phyloP scores from a whole-genome alignment of 2,113 vertebrate species.

The Pollachius pollachius region DNA sequence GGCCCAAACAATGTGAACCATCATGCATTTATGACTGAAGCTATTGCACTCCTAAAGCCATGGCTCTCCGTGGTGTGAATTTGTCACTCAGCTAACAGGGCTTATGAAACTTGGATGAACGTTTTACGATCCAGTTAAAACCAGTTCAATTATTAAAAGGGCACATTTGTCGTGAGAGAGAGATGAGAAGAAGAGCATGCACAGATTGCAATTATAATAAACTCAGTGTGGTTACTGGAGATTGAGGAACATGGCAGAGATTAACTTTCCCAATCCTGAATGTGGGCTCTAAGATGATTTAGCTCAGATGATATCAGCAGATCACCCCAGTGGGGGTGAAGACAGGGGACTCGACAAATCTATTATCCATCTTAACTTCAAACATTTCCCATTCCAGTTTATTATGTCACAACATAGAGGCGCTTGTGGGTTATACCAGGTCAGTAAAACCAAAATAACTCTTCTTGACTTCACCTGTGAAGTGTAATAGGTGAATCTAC shows the following conservation, averaged over 20 bases:
- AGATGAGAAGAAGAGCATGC: slow-evolving; percentile 53
- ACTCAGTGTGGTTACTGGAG: slow-evolving; percentile 38
- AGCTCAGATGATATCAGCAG: slow-evolving; percentile 38
- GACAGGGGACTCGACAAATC: slow-evolving; percentile 48
- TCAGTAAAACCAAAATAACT: not conserved
- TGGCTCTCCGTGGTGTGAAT: slow-evolving; percentile 39
- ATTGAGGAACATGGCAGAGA: slow-evolving; percentile 62
- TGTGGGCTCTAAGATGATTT: slow-evolving; percentile 42
- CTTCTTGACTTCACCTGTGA: not conserved
- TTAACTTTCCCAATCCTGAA: slow-evolving; percentile 54
- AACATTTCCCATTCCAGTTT: slow-evolving; percentile 28
- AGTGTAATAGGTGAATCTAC: not conserved
- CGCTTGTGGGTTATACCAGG: not conserved
- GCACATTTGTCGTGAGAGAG: slow-evolving; percentile 59
- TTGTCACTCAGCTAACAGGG: slow-evolving; percentile 63
- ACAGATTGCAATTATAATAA: slow-evolving; percentile 73
- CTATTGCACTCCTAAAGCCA: slow-evolving; percentile 33
- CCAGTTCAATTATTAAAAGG: slow-evolving; percentile 80
- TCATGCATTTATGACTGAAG: slow-evolving; percentile 19
- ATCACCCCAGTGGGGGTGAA: slow-evolving; percentile 45
- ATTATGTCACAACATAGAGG: slow-evolving; percentile 23
- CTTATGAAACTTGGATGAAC: slow-evolving; percentile 77
- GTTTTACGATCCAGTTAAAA: slow-evolving; percentile 79
- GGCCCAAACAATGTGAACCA: not conserved
- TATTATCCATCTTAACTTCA: slow-evolving; percentile 46